Conservation (phyloP, 2,797 vertebrate genomes). For the Saxicola maurus region DNA sequence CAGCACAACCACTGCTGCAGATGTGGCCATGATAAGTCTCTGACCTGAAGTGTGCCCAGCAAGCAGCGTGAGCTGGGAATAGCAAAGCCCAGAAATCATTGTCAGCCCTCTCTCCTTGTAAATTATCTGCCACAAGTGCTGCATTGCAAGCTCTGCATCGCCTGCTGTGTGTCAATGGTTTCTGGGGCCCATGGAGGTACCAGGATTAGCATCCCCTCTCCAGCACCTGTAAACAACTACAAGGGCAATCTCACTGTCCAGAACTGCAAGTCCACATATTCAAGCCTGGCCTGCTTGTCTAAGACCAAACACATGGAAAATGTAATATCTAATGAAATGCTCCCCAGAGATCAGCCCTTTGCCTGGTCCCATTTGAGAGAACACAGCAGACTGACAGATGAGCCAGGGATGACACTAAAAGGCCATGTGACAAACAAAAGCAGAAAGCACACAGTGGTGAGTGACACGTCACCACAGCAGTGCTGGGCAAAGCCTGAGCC, state of each 20-base stretch:
- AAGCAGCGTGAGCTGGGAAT: neutral
- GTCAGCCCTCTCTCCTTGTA: neutral
- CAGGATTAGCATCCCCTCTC: neutral
- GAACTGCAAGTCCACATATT: neutral
- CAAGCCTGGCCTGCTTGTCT: neutral
- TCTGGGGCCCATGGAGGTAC: neutral
- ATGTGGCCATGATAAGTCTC: neutral
- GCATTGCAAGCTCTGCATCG: neutral
- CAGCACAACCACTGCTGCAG: neutral
- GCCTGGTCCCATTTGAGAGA: neutral
- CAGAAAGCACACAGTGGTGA: neutral
- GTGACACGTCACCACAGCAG: neutral
- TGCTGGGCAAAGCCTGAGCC: neutral
- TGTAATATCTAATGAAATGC: neutral
- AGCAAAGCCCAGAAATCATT: neutral
- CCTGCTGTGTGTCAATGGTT: neutral
- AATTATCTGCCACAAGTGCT: neutral
- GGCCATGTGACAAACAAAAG: neutral
- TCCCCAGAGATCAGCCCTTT: neutral
- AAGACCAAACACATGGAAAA: conserved; percentile 19
- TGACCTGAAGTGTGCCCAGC: neutral
- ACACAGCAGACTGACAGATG: neutral
- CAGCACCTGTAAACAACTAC: neutral
- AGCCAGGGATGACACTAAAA: neutral
- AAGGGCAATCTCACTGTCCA: neutral